phyloP scores from a whole-genome alignment of 2,797 vertebrate genomes.

The Prionace glauca region DNA sequence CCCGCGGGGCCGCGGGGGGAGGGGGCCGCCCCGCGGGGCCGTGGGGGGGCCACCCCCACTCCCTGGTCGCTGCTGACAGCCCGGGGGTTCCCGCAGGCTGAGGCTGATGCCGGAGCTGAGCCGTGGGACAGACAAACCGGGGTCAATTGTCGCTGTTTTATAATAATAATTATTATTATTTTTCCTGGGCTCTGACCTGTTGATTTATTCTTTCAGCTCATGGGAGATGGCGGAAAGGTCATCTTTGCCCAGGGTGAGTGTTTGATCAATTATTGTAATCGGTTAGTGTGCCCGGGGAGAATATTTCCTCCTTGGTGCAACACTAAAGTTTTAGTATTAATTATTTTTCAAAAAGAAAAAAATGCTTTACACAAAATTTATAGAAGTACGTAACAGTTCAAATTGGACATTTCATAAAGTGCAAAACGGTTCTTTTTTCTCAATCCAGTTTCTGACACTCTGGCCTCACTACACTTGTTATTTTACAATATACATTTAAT shows the following conservation, averaged over 20 bases:
- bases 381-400: background rate
- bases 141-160: background rate
- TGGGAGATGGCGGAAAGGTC: background rate
- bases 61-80: background rate
- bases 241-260: background rate
- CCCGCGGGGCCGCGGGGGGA: no score
- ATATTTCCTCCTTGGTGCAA: background rate
- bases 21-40: no score
- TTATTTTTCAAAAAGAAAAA: background rate
- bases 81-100: background rate
- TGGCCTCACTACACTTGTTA: background rate
- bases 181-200: background rate
- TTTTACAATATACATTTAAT: no score
- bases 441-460: background rate
- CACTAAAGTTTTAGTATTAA: background rate
- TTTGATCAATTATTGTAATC: background rate
- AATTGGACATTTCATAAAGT: background rate
- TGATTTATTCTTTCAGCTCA: background rate
- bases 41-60: no score
- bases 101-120: background rate
- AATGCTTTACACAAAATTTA: background rate
- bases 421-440: no score
- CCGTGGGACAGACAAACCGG: background rate
- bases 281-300: background rate
- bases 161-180: no score